Conservation (phyloP, 2,888 invertebrate species). For the Leptopilina syphax region DNA sequence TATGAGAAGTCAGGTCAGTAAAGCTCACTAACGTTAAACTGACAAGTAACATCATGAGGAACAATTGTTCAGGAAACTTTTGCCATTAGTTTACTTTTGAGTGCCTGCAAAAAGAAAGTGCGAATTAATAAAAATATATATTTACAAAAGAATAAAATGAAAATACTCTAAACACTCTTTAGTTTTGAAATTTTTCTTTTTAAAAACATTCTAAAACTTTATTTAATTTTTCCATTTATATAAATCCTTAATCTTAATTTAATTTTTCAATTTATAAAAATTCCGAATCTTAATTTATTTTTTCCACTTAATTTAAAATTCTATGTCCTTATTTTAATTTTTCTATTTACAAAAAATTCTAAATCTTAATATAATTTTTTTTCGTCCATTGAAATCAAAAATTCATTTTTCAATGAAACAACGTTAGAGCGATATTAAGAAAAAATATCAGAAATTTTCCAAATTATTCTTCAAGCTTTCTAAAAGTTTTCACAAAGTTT, state of each 20-base stretch:
- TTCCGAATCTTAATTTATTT: too few species aligned
- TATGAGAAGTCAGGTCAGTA: conserved; percentile 90
- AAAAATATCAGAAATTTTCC: neutral
- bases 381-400: too few species aligned
- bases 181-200: neutral
- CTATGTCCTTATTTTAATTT: too few species aligned
- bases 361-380: too few species aligned
- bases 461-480: conserved; percentile 1
- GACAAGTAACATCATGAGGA: conserved; percentile 21
- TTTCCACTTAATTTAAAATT: too few species aligned
- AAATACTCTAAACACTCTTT: too few species aligned
- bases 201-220: too few species aligned
- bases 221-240: too few species aligned
- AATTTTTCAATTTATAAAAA: too few species aligned
- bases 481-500: neutral
- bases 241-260: too few species aligned
- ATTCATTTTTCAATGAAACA: neutral
- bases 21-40: conserved; percentile 35
- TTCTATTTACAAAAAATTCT: too few species aligned
- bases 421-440: neutral
- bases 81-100: neutral
- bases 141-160: too few species aligned
- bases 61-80: neutral
- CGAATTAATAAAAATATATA: neutral
- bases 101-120: neutral